Evolutionary conservation across 2,113 vertebrate species (phyloP).

Genomic region (Muntiacus reevesi): DNA sequence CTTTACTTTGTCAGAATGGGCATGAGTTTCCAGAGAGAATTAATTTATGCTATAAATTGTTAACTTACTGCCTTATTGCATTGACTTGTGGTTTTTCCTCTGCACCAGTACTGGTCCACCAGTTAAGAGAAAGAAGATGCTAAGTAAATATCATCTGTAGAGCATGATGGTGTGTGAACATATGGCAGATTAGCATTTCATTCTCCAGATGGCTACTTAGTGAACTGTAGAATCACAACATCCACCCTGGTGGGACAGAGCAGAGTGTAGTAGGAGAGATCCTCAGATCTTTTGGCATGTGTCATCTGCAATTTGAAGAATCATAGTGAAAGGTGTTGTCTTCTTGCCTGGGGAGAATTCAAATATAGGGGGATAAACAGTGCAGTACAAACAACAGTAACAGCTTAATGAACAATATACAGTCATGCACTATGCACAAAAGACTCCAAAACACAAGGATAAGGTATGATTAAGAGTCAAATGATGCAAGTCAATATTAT

Average conservation of each 20-base stretch:
- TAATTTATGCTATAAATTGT: neutral
- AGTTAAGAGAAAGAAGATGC: neutral
- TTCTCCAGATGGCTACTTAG: neutral
- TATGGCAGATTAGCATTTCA: neutral
- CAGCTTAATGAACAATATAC: neutral
- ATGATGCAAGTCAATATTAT: neutral
- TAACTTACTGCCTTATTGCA: neutral
- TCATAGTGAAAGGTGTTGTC: neutral
- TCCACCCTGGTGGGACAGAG: neutral
- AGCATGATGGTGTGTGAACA: neutral
- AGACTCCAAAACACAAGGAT: neutral
- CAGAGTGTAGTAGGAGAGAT: neutral
- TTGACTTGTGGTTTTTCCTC: neutral
- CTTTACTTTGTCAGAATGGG: neutral
- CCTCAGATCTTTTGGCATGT: neutral
- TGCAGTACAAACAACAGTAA: neutral
- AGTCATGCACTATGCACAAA: neutral
- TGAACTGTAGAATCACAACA: neutral
- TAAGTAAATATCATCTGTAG: neutral
- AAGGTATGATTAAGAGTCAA: neutral
- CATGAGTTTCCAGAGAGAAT: neutral
- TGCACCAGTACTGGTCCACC: neutral
- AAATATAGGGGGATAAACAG: neutral
- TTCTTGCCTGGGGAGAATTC: neutral
- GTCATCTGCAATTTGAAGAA: neutral